phyloP scores from a whole-genome alignment of 2,113 vertebrate genomes.

The Muntiacus reevesi region DNA sequence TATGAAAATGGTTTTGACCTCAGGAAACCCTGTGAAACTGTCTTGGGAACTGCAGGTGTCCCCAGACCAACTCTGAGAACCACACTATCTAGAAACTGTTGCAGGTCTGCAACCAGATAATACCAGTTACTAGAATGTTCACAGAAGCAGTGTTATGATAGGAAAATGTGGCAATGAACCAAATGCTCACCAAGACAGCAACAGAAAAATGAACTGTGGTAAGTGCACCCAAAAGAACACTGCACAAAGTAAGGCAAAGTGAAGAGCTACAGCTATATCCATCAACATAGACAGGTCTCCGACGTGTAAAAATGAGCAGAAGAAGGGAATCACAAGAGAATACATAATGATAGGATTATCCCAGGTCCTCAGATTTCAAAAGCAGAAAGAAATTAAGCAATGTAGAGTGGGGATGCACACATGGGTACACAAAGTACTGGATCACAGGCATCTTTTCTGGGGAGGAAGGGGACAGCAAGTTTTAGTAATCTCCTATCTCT shows the following conservation, averaged over 20 bases:
- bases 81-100: not conserved
- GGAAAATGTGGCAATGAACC: not conserved
- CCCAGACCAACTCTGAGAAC: not conserved
- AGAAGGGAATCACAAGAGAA: not conserved
- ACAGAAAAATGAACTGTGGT: not conserved
- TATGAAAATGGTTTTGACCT: not conserved
- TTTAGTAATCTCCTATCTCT: not conserved
- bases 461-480: not conserved
- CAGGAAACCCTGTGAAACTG: not conserved
- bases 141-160: not conserved
- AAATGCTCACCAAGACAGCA: not conserved
- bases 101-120: not conserved
- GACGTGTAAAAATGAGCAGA: rapidly evolving
- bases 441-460: not conserved
- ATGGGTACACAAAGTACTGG: not conserved
- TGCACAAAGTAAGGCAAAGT: not conserved
- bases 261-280: not conserved
- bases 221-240: too few relatives aligned
- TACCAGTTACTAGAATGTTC: not conserved
- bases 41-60: not conserved
- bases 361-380: not conserved
- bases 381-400: not conserved
- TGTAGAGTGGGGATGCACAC: not conserved
- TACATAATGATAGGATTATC: too few relatives aligned
- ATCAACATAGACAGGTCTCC: not conserved